These are phyloP conservation scores for Ginglymostoma cirratum DNA, from an alignment of 2,113 vertebrate species.

Conservation along the genomic window DNA sequence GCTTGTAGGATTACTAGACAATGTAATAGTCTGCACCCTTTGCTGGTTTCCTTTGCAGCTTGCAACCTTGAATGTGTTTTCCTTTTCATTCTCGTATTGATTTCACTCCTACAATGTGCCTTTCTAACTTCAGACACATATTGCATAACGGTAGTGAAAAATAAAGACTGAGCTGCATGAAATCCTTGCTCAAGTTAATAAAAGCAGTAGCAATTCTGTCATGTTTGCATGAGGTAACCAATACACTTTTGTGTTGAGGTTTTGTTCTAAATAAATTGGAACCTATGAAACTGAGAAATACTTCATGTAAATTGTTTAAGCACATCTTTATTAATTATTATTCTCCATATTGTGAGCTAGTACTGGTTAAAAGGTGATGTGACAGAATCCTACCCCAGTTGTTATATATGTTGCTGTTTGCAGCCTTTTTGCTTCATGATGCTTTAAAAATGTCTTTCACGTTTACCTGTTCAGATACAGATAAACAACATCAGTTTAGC, in stretches of 20 bases:
- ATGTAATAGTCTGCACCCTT: background rate
- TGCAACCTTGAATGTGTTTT: conserved; percentile 34
- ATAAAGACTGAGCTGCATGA: background rate
- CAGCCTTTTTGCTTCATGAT: background rate
- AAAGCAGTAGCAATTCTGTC: background rate
- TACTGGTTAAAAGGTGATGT: background rate
- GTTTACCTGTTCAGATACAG: conserved; percentile 55
- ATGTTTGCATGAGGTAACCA: background rate
- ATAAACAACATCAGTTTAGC: conserved; percentile 55
- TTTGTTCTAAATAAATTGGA: background rate
- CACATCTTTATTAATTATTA: background rate
- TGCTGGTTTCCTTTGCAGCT: conserved; percentile 21
- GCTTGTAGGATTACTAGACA: background rate
- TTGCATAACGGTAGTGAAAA: background rate
- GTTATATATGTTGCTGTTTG: background rate
- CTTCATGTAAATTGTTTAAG: background rate
- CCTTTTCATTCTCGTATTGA: background rate
- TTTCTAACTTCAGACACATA: background rate
- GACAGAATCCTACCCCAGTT: background rate
- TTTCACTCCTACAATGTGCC: too few relatives aligned
- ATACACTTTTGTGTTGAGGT: background rate
- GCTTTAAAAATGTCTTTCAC: background rate
- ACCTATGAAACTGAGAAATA: background rate
- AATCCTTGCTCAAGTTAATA: background rate
- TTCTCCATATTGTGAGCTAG: background rate